These are phyloP conservation scores for Adelphocoris suturalis DNA, from an alignment of 2,888 invertebrate species.

Conservation along the genomic window DNA sequence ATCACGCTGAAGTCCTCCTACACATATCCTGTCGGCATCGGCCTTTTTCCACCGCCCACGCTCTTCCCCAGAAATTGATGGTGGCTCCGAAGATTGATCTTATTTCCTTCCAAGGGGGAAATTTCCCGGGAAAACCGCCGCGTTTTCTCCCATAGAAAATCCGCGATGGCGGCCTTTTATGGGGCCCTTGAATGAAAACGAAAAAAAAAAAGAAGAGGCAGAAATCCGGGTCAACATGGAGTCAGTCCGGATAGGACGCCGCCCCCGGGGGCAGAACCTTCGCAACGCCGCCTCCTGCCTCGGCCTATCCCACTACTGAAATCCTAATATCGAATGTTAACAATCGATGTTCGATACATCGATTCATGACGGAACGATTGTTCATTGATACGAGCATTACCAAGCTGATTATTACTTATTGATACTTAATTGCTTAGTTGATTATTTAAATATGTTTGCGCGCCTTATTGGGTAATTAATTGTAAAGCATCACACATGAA, in stretches of 20 bases:
- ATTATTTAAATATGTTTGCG: too few relatives aligned
- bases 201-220: too few relatives aligned
- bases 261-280: slow-evolving; percentile 1
- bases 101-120: neutral
- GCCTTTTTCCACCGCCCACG: neutral
- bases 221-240: slow-evolving; percentile 35
- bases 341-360: too few relatives aligned
- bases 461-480: too few relatives aligned
- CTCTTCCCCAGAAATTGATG: neutral
- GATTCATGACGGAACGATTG: too few relatives aligned
- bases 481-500: too few relatives aligned
- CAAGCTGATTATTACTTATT: too few relatives aligned
- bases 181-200: neutral
- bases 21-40: neutral
- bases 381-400: too few relatives aligned
- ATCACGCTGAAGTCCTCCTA: neutral
- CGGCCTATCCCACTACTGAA: neutral
- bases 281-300: neutral
- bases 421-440: too few relatives aligned
- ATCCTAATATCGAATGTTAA: neutral
- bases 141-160: neutral
- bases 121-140: neutral
- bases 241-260: neutral
- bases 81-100: neutral
- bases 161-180: neutral